Conservation (phyloP, 2,113 vertebrate species). For the Sakesphorus luctuosus region DNA sequence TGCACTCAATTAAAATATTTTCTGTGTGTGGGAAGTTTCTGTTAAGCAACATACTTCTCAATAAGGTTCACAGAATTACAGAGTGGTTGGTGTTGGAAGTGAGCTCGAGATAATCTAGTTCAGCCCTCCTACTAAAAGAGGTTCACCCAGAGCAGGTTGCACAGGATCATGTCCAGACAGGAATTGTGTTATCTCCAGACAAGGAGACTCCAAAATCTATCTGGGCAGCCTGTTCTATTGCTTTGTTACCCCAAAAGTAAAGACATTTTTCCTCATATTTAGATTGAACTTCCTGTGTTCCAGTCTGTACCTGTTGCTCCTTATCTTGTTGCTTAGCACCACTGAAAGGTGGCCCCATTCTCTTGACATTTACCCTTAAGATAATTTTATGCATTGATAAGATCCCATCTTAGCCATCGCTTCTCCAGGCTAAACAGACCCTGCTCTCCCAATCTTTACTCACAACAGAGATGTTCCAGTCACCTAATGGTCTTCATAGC, state of each 20-base stretch:
- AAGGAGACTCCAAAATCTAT: background rate
- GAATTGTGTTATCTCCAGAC: background rate
- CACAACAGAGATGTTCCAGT: background rate
- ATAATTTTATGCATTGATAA: background rate
- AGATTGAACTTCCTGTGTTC: background rate
- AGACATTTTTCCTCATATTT: background rate
- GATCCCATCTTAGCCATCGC: background rate
- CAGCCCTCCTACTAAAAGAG: background rate
- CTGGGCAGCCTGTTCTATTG: background rate
- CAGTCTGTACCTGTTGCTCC: background rate
- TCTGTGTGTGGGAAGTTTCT: background rate
- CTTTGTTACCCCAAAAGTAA: background rate
- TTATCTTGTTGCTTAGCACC: background rate
- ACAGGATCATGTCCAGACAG: background rate
- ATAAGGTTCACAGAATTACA: background rate
- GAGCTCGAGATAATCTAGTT: background rate
- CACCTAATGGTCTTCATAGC: background rate
- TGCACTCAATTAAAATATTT: background rate
- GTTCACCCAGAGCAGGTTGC: background rate
- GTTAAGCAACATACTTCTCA: background rate
- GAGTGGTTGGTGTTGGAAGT: background rate
- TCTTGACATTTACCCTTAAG: background rate
- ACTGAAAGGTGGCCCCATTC: accelerated
- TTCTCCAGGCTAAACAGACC: background rate
- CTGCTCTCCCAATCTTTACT: background rate